Evolutionary conservation across 1,140 invertebrate genomes (phyloP).

Genomic region (Phymorhynchus buccinoides): DNA sequence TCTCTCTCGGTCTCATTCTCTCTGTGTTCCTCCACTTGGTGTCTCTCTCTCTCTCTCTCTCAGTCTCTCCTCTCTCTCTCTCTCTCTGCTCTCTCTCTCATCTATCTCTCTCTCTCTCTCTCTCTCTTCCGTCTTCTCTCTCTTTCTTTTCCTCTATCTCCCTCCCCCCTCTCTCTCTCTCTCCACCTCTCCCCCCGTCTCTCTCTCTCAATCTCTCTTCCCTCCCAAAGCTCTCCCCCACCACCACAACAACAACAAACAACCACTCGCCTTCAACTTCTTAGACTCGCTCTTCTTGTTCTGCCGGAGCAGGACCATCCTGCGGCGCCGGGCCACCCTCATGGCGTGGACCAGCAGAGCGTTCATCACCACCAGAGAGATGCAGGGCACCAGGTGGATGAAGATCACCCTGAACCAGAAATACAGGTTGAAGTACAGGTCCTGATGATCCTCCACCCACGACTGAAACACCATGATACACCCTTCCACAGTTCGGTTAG

Average conservation of each 20-base stretch:
- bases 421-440: conserved; percentile 84
- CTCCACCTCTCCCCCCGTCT: not conserved
- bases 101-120: not conserved
- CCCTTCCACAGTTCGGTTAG: conserved; percentile 65
- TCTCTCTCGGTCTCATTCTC: not conserved
- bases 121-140: too few species aligned
- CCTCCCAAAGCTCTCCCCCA: conserved; percentile 86
- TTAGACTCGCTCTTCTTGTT: conserved; percentile 88
- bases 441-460: conserved; percentile 75
- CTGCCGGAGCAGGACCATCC: conserved; percentile 86
- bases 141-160: too few species aligned
- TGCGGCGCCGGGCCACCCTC: conserved; percentile 84
- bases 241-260: conserved; percentile 85
- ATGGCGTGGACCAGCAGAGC: conserved; percentile 88
- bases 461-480: conserved; percentile 48
- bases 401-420: conserved; percentile 90
- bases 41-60: not conserved
- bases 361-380: conserved; percentile 90
- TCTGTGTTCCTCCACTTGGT: not conserved
- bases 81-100: not conserved
- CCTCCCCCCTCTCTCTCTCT: too few species aligned
- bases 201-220: conserved; percentile 91
- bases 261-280: conserved; percentile 79
- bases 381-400: conserved; percentile 92
- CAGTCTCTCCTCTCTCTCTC: not conserved